phyloP scores from a whole-genome alignment of 2,888 invertebrate species.

The Lymantria monacha region DNA sequence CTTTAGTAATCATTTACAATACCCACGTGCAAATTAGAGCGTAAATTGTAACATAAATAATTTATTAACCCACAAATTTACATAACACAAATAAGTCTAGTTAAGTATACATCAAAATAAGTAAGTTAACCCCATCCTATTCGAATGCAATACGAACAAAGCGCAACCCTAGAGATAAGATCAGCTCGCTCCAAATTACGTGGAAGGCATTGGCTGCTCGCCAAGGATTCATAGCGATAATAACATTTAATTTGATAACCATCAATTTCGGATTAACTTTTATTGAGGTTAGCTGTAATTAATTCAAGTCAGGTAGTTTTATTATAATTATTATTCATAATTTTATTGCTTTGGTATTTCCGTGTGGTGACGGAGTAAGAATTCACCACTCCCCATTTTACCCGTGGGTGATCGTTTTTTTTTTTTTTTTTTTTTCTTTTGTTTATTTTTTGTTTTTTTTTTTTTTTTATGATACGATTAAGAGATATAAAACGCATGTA shows the following conservation, averaged over 20 bases:
- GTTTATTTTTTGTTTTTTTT: too few species aligned
- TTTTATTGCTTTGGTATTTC: neutral
- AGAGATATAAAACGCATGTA: too few species aligned
- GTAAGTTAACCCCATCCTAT: conserved; percentile 1
- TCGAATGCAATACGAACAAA: conserved; percentile 15
- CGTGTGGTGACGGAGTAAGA: too few species aligned
- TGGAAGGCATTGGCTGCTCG: conserved; percentile 14
- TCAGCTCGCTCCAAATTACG: conserved; percentile 27
- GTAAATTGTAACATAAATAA: too few species aligned
- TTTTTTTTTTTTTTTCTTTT: too few species aligned
- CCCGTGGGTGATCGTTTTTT: too few species aligned
- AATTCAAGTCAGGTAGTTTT: neutral
- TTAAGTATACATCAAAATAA: neutral
- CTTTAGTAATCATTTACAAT: too few species aligned
- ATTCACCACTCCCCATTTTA: too few species aligned
- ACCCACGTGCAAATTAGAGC: too few species aligned
- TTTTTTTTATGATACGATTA: too few species aligned
- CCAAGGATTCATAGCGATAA: conserved; percentile 14
- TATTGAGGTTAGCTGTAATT: conserved; percentile 12
- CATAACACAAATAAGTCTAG: neutral
- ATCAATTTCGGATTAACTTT: conserved; percentile 24
- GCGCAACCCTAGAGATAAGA: conserved; percentile 25
- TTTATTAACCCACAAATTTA: too few species aligned
- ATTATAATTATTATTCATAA: neutral
- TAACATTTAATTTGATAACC: conserved; percentile 22